Evolutionary conservation across 2,113 vertebrate species (phyloP).

Genomic region (Tinamus guttatus): DNA sequence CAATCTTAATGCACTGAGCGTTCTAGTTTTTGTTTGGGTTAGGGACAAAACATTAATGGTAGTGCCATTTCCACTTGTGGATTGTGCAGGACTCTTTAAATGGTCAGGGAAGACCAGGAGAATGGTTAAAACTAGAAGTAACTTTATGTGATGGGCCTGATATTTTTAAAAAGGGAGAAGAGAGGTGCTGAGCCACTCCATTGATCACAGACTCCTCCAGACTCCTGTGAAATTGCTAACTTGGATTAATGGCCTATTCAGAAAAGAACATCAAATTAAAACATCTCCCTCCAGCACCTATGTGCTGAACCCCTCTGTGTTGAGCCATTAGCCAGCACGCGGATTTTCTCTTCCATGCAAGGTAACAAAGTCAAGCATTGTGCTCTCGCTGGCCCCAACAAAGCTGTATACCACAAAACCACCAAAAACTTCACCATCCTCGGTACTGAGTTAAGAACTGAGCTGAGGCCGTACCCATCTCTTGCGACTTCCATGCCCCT

Average conservation of each 20-base stretch:
- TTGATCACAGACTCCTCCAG: constrained; percentile 37
- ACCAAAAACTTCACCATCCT: not conserved
- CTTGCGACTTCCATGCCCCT: not conserved
- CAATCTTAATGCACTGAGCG: rapidly evolving
- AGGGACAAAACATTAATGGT: not conserved
- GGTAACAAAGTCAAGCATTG: constrained; percentile 7
- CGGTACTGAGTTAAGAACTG: not conserved
- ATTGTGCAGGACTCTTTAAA: not conserved
- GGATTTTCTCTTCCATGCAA: constrained; percentile 31
- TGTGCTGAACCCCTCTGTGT: not conserved
- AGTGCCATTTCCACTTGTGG: not conserved
- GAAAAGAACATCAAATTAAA: constrained; percentile 41
- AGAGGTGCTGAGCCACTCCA: not conserved
- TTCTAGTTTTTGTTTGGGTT: not conserved
- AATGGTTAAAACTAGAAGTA: not conserved
- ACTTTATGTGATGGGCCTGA: not conserved
- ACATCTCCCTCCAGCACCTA: not conserved
- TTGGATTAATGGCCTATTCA: constrained; percentile 59
- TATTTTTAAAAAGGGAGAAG: not conserved
- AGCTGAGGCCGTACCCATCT: not conserved
- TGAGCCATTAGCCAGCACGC: constrained; percentile 54
- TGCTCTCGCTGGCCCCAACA: constrained; percentile 57
- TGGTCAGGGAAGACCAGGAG: not conserved
- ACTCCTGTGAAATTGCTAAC: constrained; percentile 36
- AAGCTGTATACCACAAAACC: constrained; percentile 17